Conservation (phyloP, 37 sponge, comb jelly and placozoan genomes). For the Beroe forskalii region DNA sequence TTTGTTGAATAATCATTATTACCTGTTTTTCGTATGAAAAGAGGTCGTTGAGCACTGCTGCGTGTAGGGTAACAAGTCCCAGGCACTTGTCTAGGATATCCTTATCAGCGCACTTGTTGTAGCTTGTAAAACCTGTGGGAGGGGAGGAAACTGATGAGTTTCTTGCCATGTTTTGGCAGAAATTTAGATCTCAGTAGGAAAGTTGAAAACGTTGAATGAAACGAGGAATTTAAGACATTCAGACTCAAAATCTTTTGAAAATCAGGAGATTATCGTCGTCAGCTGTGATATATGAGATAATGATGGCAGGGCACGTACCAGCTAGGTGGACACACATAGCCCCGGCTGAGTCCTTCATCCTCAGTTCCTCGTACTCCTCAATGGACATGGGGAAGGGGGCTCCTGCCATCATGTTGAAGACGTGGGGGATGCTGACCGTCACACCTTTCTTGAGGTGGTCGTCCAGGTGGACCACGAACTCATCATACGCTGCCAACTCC, state of each 20-base stretch:
- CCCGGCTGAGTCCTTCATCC: constrained; percentile 58
- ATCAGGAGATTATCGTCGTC: no score
- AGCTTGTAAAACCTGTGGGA: neutral
- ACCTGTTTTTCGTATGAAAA: constrained; percentile 65
- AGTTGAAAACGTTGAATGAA: no score
- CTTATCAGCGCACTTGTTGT: neutral
- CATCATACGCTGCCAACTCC: neutral
- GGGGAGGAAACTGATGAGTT: no score
- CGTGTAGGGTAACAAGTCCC: constrained; percentile 16
- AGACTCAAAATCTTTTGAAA: neutral
- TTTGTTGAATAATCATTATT: no score
- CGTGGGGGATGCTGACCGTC: constrained; percentile 19
- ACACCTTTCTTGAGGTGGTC: constrained; percentile 55
- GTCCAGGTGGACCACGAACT: constrained; percentile 24
- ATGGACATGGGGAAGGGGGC: constrained; percentile 28
- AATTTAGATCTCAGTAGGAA: no score
- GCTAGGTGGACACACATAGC: constrained; percentile 47
- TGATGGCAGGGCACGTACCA: constrained; percentile 7
- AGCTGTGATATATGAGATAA: no score
- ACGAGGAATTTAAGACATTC: neutral
- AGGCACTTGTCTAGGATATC: constrained; percentile 3
- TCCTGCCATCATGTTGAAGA: constrained; percentile 21
- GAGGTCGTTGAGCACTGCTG: constrained; percentile 43
- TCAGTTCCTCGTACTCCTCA: constrained; percentile 54
- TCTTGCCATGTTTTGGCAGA: no score